Percentiles rank a stretch among this genome's conserved stretches.
Evolutionary conservation across 2,113 vertebrate genomes (phyloP).

Genomic region (Neopipo cinnamomea): DNA sequence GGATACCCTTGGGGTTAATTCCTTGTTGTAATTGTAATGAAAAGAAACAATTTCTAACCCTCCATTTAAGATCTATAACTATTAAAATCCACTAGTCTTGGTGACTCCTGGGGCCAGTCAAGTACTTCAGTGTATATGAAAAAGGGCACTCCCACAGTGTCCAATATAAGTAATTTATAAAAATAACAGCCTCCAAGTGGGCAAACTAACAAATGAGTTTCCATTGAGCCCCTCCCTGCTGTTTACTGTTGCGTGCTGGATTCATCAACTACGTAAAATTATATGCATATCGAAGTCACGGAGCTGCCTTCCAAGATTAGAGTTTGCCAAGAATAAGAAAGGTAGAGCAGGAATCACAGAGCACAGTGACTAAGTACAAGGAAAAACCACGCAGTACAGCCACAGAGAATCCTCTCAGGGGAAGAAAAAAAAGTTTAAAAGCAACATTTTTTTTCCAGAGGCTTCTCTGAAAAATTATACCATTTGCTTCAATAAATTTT

Average conservation of each 20-base stretch:
- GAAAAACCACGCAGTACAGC: not conserved
- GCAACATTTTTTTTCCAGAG: not conserved
- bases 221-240: constrained; percentile 74
- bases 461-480: not conserved
- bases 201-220: constrained; percentile 76
- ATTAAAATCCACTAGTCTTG: constrained; percentile 80
- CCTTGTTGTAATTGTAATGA: constrained; percentile 84
- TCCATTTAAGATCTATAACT: constrained; percentile 81
- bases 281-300: constrained; percentile 42
- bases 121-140: constrained; percentile 70
- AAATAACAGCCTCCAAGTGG: constrained; percentile 74
- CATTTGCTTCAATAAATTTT: not conserved
- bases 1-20: constrained; percentile 83
- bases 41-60: constrained; percentile 82
- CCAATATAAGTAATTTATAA: constrained; percentile 78
- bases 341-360: not conserved
- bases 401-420: not conserved
- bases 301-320: constrained; percentile 26
- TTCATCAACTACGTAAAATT: constrained; percentile 62
- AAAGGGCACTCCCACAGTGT: constrained; percentile 76
- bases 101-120: constrained; percentile 75
- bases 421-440: not conserved
- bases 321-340: not conserved
- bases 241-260: constrained; percentile 62
- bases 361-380: not conserved